Conservation (phyloP, 2,797 vertebrate genomes). For the Paedocypris micromegethes region DNA sequence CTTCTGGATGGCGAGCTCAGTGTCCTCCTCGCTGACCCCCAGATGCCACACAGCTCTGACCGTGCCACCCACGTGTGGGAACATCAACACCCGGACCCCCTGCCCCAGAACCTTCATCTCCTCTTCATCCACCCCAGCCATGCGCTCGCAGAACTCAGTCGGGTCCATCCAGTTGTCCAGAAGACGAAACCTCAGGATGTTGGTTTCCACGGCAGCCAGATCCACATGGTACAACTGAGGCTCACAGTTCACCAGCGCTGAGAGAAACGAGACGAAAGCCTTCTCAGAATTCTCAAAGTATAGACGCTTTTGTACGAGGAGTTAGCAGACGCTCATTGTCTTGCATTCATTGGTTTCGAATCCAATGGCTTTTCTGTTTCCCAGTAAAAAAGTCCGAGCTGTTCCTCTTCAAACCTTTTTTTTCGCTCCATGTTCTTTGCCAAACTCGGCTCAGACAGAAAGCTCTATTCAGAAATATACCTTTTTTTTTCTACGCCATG, state of each 20-base stretch:
- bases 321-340: too few relatives aligned
- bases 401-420: too few relatives aligned
- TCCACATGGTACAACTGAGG: slow-evolving; percentile 62
- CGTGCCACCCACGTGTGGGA: slow-evolving; percentile 57
- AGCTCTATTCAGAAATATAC: too few relatives aligned
- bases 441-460: too few relatives aligned
- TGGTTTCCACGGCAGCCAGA: slow-evolving; percentile 70
- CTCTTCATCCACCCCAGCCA: slow-evolving; percentile 60
- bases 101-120: slow-evolving; percentile 62
- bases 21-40: slow-evolving; percentile 66
- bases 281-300: background rate
- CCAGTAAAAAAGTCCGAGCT: too few relatives aligned
- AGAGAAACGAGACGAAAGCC: background rate
- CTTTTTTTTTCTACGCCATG: too few relatives aligned
- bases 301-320: too few relatives aligned
- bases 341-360: too few relatives aligned
- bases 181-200: slow-evolving; percentile 69
- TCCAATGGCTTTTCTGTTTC: too few relatives aligned
- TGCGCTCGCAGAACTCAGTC: slow-evolving; percentile 63
- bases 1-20: slow-evolving; percentile 69
- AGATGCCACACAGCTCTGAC: slow-evolving; percentile 77
- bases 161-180: slow-evolving; percentile 51
- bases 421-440: too few relatives aligned
- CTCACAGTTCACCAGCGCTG: slow-evolving; percentile 65
- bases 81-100: slow-evolving; percentile 67